Evolutionary conservation across 2,888 invertebrate genomes (phyloP).

Genomic region (Polyploca ridens): DNA sequence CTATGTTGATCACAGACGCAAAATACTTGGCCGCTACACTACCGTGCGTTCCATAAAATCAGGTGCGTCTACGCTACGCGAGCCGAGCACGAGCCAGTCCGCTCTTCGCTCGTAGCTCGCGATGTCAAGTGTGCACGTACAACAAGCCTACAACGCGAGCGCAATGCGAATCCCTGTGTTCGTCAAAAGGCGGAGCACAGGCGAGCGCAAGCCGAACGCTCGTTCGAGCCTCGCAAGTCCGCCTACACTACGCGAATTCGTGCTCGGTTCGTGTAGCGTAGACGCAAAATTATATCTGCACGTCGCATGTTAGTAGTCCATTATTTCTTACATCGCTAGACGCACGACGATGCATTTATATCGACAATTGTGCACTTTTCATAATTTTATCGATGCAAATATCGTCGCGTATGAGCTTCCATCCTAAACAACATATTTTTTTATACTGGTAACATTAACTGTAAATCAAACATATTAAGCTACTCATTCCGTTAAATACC

Average conservation of each 20-base stretch:
- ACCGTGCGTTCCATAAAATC: not conserved
- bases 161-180: too few relatives aligned
- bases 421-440: not conserved
- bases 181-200: too few relatives aligned
- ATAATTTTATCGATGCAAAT: not conserved
- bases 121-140: too few relatives aligned
- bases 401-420: not conserved
- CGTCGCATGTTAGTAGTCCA: not conserved
- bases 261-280: too few relatives aligned
- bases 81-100: too few relatives aligned
- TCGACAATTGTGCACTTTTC: not conserved
- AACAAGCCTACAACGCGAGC: too few relatives aligned
- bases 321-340: not conserved
- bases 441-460: conserved; percentile 8
- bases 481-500: not conserved
- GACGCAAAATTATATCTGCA: not conserved
- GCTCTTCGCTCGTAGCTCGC: too few relatives aligned
- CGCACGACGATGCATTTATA: not conserved
- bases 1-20: not conserved
- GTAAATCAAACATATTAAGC: not conserved
- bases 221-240: too few relatives aligned
- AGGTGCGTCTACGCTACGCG: not conserved
- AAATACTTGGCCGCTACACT: not conserved
- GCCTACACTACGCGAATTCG: too few relatives aligned
- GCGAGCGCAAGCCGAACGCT: too few relatives aligned